Base-by-base conservation (phyloP, 2,797 vertebrate species). In the Brachymystax lenok region DNA sequence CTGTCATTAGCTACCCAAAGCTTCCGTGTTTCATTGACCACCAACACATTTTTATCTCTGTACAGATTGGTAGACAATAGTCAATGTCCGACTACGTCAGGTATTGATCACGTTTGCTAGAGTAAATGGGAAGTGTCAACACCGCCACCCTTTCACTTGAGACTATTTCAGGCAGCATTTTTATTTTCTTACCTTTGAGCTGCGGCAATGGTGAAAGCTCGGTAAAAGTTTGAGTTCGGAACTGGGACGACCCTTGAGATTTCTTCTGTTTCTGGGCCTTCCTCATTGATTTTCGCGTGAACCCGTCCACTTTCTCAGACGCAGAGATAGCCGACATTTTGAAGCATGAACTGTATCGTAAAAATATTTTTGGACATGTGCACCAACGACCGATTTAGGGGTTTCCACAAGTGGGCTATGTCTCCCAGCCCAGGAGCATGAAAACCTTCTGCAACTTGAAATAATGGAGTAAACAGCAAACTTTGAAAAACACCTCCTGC, bases 271-370 rank as follows among this genome's bases (percentile, higher is more conserved):
- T 94, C 93, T 97, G 97, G 80, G 96, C 98, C 93, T 98, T 98
- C 92, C 96, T 95, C 95, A 99, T 92, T 33, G 98, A 99, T 92
- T 97, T 98, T 91, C 97, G 95, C 71, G 97, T 98, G 89, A 99
- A 99, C 71, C 98, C 98, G 84, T 99, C 98, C 95, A 98, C 98
- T 94, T 99, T 99, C 94, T 99, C 98, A 83, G 97, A 92, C 82
- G 97, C 97, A 35, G 97, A 97, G 92, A 99, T 96, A 91, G 96
- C 94, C 93, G 96, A 96, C 95, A 99, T 98, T 88, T 92, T 93
- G 89, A 80, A 87, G 85, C 88, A 88, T 66, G 77, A 81, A 87
- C 79, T 73, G 88, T 69, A 79, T 27, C 27, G 51, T 56, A 33
- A 69, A 81, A 79, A 80, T 81, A 82, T 66, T 75, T 76, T 77